A percentile compares a stretch with the other conserved stretches of the same genome.
These are phyloP conservation scores for Gavia stellata DNA, from an alignment of 2,113 vertebrate genomes.

Conservation along the genomic window DNA sequence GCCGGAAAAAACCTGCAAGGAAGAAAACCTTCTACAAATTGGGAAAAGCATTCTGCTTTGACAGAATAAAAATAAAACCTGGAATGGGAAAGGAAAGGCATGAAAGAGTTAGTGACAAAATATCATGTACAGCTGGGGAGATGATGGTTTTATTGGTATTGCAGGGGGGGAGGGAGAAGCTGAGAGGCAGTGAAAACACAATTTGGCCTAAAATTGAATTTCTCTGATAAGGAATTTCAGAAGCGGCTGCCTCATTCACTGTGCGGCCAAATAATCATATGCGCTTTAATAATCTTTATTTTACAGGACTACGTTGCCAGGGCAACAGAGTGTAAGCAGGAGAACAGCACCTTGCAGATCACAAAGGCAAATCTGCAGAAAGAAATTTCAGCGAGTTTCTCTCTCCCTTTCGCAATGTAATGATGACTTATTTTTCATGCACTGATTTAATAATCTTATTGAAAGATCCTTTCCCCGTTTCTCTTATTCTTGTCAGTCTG, in stretches of 20 bases:
- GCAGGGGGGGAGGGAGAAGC: conserved; percentile 57
- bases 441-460: conserved; percentile 73
- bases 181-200: conserved; percentile 77
- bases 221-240: conserved; percentile 81
- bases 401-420: conserved; percentile 70
- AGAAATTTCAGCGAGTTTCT: conserved; percentile 76
- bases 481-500: conserved; percentile 67
- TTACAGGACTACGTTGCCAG: conserved; percentile 82
- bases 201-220: conserved; percentile 80
- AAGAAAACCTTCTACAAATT: neutral
- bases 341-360: conserved; percentile 78
- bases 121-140: conserved; percentile 55
- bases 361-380: conserved; percentile 79
- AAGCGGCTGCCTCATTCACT: conserved; percentile 77
- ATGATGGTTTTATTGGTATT: conserved; percentile 76
- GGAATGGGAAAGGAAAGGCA: conserved; percentile 45
- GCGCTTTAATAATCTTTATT: conserved; percentile 86
- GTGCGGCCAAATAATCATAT: conserved; percentile 81
- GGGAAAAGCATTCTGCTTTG: conserved; percentile 27
- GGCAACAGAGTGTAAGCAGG: conserved; percentile 79
- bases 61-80: conserved; percentile 60
- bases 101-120: conserved; percentile 69
- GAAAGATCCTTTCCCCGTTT: conserved; percentile 66
- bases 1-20: neutral
- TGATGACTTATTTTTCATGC: conserved; percentile 74